phyloP scores from a whole-genome alignment of 2,888 invertebrate genomes.

The Melinaea marsaeus region DNA sequence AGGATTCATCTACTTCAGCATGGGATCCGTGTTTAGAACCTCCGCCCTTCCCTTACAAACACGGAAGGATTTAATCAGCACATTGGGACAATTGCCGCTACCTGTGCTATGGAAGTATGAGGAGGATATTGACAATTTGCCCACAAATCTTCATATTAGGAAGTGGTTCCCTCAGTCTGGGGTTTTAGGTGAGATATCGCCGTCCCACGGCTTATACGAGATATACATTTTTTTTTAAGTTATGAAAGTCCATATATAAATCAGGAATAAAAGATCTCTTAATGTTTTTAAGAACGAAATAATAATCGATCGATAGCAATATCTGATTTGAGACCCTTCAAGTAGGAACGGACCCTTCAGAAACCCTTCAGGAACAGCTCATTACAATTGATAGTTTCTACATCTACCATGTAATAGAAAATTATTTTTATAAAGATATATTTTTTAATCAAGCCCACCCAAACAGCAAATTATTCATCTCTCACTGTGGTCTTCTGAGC shows the following conservation, averaged over 20 bases:
- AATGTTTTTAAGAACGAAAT: too few species aligned
- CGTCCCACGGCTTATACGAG: too few species aligned
- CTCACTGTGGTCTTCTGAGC: constrained; percentile 47
- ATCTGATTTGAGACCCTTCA: too few species aligned
- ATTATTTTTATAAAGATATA: too few species aligned
- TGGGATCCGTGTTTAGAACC: constrained; percentile 57
- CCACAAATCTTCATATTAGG: constrained; percentile 62
- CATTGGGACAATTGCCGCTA: constrained; percentile 47
- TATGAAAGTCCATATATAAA: too few species aligned
- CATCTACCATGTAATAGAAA: too few species aligned
- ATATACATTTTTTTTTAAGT: too few species aligned
- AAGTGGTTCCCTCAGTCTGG: constrained; percentile 76
- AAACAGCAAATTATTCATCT: constrained; percentile 45
- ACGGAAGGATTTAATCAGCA: constrained; percentile 38
- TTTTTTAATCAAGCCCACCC: constrained; percentile 36
- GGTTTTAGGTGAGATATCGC: constrained; percentile 56
- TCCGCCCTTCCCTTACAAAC: constrained; percentile 37
- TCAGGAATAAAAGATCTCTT: too few species aligned
- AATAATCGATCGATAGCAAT: too few species aligned
- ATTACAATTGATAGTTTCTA: too few species aligned
- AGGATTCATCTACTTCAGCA: constrained; percentile 62
- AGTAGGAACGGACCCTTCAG: too few species aligned
- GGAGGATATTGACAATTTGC: constrained; percentile 49
- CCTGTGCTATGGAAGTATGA: constrained; percentile 76
- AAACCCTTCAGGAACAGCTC: too few species aligned